Evolutionary conservation across 2,797 vertebrate species (phyloP).

Genomic region (Todus mexicanus): DNA sequence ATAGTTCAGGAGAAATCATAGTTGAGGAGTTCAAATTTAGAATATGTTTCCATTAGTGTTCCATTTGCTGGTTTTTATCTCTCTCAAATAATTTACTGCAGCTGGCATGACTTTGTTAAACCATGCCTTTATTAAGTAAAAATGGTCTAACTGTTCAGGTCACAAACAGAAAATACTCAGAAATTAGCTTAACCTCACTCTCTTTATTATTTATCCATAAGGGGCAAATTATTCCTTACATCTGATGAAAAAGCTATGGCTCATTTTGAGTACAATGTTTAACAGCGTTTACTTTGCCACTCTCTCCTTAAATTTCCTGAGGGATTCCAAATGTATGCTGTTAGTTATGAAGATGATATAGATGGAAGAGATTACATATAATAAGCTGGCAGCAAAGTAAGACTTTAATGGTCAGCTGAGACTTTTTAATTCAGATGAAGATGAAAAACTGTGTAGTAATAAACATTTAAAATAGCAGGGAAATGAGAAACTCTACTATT

Average conservation of each 20-base stretch:
- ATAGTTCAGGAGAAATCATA: background rate
- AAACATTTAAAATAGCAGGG: background rate
- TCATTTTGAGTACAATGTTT: background rate
- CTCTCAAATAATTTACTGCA: background rate
- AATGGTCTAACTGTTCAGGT: background rate
- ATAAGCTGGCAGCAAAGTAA: background rate
- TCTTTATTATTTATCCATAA: background rate
- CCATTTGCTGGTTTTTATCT: background rate
- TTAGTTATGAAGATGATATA: constrained; percentile 15
- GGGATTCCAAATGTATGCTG: background rate
- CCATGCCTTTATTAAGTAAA: background rate
- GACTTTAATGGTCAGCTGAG: background rate
- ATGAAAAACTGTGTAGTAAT: background rate
- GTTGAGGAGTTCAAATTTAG: background rate
- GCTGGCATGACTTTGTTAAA: background rate
- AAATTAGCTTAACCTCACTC: background rate
- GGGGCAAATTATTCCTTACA: background rate
- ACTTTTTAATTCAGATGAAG: background rate
- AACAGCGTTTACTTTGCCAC: background rate
- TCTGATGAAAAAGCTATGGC: background rate
- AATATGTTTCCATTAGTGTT: background rate
- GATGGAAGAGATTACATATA: constrained; percentile 1
- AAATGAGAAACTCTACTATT: background rate
- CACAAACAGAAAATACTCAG: background rate
- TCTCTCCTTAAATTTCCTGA: background rate